These are phyloP conservation scores for Scelioninae gen. 1 DNA, from an alignment of 2,888 invertebrate genomes.

Conservation along the genomic window DNA sequence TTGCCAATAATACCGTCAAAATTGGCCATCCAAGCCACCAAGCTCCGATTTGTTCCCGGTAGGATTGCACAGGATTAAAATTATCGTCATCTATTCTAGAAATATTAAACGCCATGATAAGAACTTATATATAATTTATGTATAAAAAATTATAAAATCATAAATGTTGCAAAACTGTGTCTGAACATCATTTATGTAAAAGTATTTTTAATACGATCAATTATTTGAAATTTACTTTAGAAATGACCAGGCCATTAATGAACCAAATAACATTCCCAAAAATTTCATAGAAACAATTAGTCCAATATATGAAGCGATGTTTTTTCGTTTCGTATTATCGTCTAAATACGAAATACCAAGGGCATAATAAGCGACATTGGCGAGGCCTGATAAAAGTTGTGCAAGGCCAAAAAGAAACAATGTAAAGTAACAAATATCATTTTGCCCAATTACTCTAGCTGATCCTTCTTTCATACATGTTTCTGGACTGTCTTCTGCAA, in stretches of 20 bases:
- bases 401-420: conserved; percentile 85
- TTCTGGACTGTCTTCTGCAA: conserved; percentile 72
- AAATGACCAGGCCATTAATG: conserved; percentile 79
- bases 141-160: too few species aligned
- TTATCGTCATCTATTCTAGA: conserved; percentile 77
- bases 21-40: conserved; percentile 86
- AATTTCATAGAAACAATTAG: conserved; percentile 76
- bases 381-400: conserved; percentile 85
- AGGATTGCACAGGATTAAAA: conserved; percentile 75
- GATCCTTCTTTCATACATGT: conserved; percentile 71
- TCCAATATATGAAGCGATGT: conserved; percentile 84
- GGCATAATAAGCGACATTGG: conserved; percentile 85
- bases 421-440: conserved; percentile 80
- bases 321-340: conserved; percentile 86
- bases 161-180: too few species aligned
- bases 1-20: conserved; percentile 84
- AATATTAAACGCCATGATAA: conserved; percentile 36
- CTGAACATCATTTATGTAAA: too few species aligned
- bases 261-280: conserved; percentile 78
- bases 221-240: conserved; percentile 73
- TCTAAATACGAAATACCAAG: conserved; percentile 87
- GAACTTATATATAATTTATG: too few species aligned
- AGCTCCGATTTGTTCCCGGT: conserved; percentile 81
- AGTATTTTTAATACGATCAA: not conserved
- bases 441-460: conserved; percentile 74